Evolutionary conservation across 2,113 vertebrate species (phyloP), one percentile per base, ranked within the genome.

Genomic region (Dicrurus megarhynchus): DNA sequence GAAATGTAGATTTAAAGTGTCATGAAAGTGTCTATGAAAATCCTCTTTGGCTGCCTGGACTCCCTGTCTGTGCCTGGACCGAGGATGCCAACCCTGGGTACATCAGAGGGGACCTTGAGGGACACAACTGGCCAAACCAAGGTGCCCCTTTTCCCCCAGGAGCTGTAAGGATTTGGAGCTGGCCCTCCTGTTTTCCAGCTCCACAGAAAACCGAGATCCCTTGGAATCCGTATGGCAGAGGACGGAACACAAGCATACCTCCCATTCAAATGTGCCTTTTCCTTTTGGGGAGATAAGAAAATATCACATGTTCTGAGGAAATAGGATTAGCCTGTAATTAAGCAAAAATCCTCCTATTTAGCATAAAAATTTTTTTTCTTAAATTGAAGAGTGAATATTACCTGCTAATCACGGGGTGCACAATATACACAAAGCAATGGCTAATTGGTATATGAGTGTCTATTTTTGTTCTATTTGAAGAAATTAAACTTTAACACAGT

Each of bases 241-340:
- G 65, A 56, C 44, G 88, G 35, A 55, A 4, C 19, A 11, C 33
- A 56, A 46, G 15, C 0, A 7, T 1, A 4, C 21, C 74, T 60
- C 47, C 68, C 24, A 7, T 64, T 86, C 56, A 59, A 65, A 50
- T 11, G 63, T 37, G 82, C 55, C 63, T 91, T 59, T 83, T 87
- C 91, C 53, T 8, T 44, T 95, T 63, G 5, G 67, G 83, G 90
- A 90, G 92, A 94, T 87, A 95, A 91, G 94, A 19, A 91, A 86
- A 60, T 75, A 93, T 78, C 56, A 60, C 59, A 41, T 52, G 33
- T 77, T 79, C 70, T 79, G 84, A 89, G 90, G 67, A 96, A 95
- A 93, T 35, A 74, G 78, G 81, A 94, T 95, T 95, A 94, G 85
- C 47, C 44, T 90, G 71, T 88, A 92, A 96, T 95, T 93, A 94